Base-by-base conservation (phyloP, 2,113 vertebrate genomes). In the Oryzias curvinotus region DNA sequence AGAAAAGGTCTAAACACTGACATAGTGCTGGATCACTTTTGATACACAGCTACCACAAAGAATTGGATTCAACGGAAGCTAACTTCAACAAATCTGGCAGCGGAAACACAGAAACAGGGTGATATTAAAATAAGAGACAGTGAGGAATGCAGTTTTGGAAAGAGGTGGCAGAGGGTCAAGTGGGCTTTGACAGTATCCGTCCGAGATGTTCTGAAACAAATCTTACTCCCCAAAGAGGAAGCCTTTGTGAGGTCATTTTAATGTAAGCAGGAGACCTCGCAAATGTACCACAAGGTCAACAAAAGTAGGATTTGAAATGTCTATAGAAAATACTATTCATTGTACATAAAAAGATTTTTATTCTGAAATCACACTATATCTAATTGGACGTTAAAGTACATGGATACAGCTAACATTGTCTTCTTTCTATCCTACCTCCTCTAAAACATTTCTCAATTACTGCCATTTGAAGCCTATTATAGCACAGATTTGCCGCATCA, bases 1-100 rank as follows among this genome's bases (percentile, higher is more conserved):
- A 85, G 84, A 78, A 77, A 80, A 77, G 84, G 80, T 85, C 81
- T 85, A 89, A 89, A 83, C 26, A 75, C 72, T 81, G 68, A 89
- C 83, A 81, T 54, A n/a, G 78, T 76, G 62, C 49, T 80, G 63
- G 72, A 50, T 55, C 43, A 67, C 57, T 75, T 85, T 84, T 80
- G 78, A 85, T 79, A 70, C 55, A 52, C 49, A n/a, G 28, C 55
- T 65, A 57, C 51, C 59, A 44, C 43, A 68, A 67, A 80, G 75
- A 83, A 56, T 73, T n/a, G 45, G 60, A 83, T 74, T 64, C 45
- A 30, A 56, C 44, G 18, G 47, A 73, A 78, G 68, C 19, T 59
- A 66, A 48, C 50, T 36, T 49, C 12, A 41, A 57, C 52, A 25
- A 57, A 69, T 59, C 21, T 15, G 57, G 26, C 21, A 51, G 47